Conservation (phyloP, 2,797 vertebrate species). For the Scomberomorus guttatus region DNA sequence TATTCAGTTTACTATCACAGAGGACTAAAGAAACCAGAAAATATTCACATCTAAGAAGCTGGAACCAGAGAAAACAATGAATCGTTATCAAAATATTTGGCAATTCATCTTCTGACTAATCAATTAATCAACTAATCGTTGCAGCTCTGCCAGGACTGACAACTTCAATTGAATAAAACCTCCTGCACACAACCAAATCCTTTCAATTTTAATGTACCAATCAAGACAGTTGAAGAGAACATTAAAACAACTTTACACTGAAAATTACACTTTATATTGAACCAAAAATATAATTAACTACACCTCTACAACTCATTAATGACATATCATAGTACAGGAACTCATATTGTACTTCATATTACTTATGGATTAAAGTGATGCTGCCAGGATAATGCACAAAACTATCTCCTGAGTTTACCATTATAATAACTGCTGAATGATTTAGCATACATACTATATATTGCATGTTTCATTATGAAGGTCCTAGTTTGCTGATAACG, state of each 20-base stretch:
- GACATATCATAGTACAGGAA: not conserved
- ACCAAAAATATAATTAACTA: not conserved
- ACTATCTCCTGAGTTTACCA: not conserved
- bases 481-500: slow-evolving; percentile 15
- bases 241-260: not conserved
- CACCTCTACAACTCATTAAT: not conserved
- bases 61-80: no score
- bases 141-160: no score
- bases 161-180: not conserved
- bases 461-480: not conserved
- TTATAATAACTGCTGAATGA: not conserved
- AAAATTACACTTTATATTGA: not conserved
- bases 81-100: no score
- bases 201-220: not conserved
- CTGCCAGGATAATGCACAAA: not conserved
- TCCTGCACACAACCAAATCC: not conserved
- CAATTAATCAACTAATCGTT: no score
- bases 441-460: not conserved
- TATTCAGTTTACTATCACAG: no score
- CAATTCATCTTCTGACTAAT: no score
- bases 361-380: not conserved
- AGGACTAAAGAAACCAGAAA: no score
- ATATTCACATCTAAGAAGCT: no score
- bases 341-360: no score
- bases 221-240: not conserved